Conservation (phyloP, 2,113 vertebrate species). For the Xenotilapia leptura region DNA sequence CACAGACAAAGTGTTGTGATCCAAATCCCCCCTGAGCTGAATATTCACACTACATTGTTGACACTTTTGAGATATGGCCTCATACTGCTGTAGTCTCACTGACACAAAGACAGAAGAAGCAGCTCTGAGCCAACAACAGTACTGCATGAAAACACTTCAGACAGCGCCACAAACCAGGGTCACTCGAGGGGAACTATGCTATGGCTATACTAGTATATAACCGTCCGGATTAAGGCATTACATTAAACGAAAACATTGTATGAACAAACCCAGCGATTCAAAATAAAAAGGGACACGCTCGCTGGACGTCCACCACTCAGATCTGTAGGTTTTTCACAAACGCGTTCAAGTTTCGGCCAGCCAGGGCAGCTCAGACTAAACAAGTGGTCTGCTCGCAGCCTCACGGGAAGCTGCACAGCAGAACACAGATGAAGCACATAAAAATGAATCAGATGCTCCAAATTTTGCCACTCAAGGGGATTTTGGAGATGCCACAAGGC, state of each 20-base stretch:
- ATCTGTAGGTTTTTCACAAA: conserved; percentile 27
- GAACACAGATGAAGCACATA: neutral
- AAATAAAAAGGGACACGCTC: conserved; percentile 31
- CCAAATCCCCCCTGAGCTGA: neutral
- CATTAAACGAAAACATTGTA: conserved; percentile 28
- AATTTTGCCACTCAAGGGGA: neutral
- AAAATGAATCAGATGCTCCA: conserved; percentile 15
- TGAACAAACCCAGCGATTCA: neutral
- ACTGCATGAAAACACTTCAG: conserved; percentile 29
- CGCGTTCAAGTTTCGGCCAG: neutral
- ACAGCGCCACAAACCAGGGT: conserved; percentile 12
- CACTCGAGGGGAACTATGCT: conserved; percentile 49
- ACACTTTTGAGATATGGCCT: conserved; percentile 15
- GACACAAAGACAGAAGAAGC: neutral
- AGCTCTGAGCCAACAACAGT: conserved; percentile 25
- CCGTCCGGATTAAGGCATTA: conserved; percentile 8
- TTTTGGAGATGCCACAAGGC: neutral
- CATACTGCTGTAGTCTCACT: neutral
- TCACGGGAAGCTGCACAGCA: conserved; percentile 4
- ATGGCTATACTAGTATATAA: conserved; percentile 20
- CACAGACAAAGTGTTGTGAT: neutral
- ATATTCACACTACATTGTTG: conserved; percentile 11
- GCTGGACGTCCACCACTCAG: conserved; percentile 2
- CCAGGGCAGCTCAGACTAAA: conserved; percentile 48
- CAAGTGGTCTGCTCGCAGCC: conserved; percentile 30